phyloP scores from a whole-genome alignment of 2,888 invertebrate genomes.

The Nemurella pictetii region DNA sequence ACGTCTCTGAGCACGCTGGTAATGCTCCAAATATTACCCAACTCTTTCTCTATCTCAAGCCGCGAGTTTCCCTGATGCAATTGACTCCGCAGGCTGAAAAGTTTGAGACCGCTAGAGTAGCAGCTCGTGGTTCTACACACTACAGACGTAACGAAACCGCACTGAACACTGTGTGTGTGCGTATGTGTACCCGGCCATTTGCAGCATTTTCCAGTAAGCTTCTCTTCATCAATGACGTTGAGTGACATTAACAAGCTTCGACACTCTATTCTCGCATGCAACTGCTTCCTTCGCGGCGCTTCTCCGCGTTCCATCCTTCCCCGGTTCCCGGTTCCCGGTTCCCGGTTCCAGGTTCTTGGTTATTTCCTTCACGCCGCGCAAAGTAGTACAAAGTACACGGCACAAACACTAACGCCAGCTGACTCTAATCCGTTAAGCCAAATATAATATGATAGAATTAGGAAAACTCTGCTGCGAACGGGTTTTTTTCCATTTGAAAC shows the following conservation, averaged over 20 bases:
- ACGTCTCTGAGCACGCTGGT: background rate
- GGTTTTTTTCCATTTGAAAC: background rate
- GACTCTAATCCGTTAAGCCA: background rate
- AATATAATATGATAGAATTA: background rate
- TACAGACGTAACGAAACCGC: background rate
- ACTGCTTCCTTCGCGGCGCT: background rate
- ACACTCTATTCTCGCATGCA: slow-evolving; percentile 3
- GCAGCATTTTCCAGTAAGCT: background rate
- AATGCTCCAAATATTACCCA: background rate
- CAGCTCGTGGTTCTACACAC: background rate
- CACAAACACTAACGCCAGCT: background rate
- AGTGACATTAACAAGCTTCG: slow-evolving; percentile 10
- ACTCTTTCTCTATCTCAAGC: background rate
- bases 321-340: background rate
- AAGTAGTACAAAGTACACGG: background rate
- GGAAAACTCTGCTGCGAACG: background rate
- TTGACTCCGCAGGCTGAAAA: background rate
- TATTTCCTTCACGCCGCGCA: no score
- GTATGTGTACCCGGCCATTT: background rate
- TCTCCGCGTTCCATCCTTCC: background rate
- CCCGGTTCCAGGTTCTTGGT: background rate
- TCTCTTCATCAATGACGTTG: slow-evolving; percentile 11
- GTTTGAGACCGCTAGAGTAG: background rate
- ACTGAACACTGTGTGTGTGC: background rate
- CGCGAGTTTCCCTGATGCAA: background rate